These are phyloP conservation scores for Sarcophaga peregrina DNA, from an alignment of 1,140 invertebrate genomes.

Conservation along the genomic window DNA sequence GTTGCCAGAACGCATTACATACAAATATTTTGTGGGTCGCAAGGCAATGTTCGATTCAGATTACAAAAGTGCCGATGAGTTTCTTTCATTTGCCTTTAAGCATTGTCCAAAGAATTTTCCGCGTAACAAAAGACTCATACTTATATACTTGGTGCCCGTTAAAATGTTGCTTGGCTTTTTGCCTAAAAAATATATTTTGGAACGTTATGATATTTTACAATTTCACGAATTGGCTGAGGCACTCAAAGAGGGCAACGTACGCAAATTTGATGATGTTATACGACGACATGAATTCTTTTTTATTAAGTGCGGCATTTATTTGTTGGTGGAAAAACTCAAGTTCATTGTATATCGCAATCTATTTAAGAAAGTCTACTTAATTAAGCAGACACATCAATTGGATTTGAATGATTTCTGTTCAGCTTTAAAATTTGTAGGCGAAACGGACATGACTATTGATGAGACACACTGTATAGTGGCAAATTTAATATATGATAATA, in stretches of 20 bases:
- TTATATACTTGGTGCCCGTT: slow-evolving; percentile 96
- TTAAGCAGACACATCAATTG: slow-evolving; percentile 90
- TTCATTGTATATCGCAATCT: slow-evolving; percentile 95
- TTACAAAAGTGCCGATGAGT: slow-evolving; percentile 91
- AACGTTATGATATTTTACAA: slow-evolving; percentile 91
- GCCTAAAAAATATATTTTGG: slow-evolving; percentile 81
- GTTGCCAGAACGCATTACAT: slow-evolving; percentile 90
- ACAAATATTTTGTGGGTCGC: slow-evolving; percentile 95
- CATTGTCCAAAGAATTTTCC: slow-evolving; percentile 84
- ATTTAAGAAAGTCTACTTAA: slow-evolving; percentile 93
- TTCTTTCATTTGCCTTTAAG: slow-evolving; percentile 92
- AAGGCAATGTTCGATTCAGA: slow-evolving; percentile 99
- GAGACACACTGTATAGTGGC: slow-evolving; percentile 96
- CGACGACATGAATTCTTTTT: slow-evolving; percentile 90
- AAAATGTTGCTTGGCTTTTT: slow-evolving; percentile 96
- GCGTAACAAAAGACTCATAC: slow-evolving; percentile 92
- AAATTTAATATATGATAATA: slow-evolving; percentile 95
- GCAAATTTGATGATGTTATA: slow-evolving; percentile 86
- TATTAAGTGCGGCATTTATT: slow-evolving; percentile 94
- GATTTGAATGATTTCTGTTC: slow-evolving; percentile 84
- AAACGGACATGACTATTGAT: slow-evolving; percentile 89
- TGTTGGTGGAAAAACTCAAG: slow-evolving; percentile 96
- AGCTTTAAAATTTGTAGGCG: slow-evolving; percentile 83
- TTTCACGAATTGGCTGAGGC: slow-evolving; percentile 90
- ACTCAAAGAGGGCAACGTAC: slow-evolving; percentile 90